A percentile compares a stretch with the other conserved stretches of the same genome.
phyloP scores from a whole-genome alignment of 2,888 invertebrate genomes.

The Microplitis deprimator region DNA sequence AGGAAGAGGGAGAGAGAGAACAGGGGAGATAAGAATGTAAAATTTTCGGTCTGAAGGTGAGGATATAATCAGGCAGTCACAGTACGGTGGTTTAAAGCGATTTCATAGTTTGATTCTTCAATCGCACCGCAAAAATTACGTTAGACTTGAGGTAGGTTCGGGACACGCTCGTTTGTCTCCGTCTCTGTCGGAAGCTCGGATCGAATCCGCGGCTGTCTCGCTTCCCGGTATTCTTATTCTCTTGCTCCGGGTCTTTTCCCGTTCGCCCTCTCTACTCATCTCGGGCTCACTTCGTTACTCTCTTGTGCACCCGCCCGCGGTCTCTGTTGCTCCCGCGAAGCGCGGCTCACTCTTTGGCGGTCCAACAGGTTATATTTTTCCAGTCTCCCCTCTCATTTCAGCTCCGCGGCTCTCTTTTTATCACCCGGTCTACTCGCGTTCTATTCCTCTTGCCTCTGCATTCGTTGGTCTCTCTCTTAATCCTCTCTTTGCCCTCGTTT shows the following conservation, averaged over 20 bases:
- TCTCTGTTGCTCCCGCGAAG: constrained; percentile 44
- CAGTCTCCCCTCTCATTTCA: constrained; percentile 51
- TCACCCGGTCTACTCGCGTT: constrained; percentile 33
- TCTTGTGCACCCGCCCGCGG: constrained; percentile 32
- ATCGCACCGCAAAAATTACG: constrained; percentile 67
- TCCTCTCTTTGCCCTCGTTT: constrained; percentile 40
- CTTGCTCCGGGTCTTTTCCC: constrained; percentile 48
- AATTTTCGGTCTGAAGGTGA: not conserved
- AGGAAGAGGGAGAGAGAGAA: not conserved
- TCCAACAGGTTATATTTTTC: constrained; percentile 71
- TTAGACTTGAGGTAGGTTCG: constrained; percentile 68
- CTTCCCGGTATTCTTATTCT: constrained; percentile 35
- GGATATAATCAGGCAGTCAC: constrained; percentile 10
- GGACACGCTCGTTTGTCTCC: constrained; percentile 52
- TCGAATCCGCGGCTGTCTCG: constrained; percentile 28
- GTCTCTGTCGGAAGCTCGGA: constrained; percentile 10
- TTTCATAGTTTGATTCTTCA: constrained; percentile 60
- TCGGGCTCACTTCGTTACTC: constrained; percentile 39
- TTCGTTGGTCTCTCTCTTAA: constrained; percentile 44
- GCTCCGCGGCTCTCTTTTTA: constrained; percentile 39
- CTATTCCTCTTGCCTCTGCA: constrained; percentile 22
- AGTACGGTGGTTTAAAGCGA: constrained; percentile 58
- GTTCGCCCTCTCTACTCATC: constrained; percentile 47
- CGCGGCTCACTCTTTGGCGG: constrained; percentile 57
- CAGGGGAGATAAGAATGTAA: not conserved